Percentiles rank a stretch among this genome's conserved stretches.
Conservation (phyloP, 2,888 invertebrate species). For the Chaetoderma sp. region DNA sequence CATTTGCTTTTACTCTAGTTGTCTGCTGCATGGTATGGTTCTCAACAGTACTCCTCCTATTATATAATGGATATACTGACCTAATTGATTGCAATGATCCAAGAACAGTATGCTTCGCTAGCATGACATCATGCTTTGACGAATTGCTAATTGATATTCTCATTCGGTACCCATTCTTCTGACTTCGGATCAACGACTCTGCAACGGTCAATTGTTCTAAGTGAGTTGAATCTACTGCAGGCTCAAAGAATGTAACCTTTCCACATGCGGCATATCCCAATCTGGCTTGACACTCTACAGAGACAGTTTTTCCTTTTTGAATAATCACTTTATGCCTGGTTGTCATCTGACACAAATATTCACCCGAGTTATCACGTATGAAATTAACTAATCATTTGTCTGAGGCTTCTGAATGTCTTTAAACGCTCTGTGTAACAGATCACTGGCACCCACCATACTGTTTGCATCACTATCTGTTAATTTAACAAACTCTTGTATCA, state of each 20-base stretch:
- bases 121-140: background rate
- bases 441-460: too few relatives aligned
- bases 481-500: conserved; percentile 9
- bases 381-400: too few relatives aligned
- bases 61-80: background rate
- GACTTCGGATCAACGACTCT: background rate
- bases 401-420: too few relatives aligned
- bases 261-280: background rate
- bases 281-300: background rate
- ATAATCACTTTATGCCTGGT: background rate
- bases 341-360: background rate
- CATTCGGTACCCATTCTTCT: too few relatives aligned
- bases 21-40: too few relatives aligned
- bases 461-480: background rate
- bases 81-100: background rate
- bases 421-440: background rate
- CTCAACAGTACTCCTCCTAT: too few relatives aligned
- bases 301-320: too few relatives aligned
- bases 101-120: background rate
- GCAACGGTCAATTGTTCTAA: background rate
- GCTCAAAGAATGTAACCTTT: background rate
- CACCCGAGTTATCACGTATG: too few relatives aligned
- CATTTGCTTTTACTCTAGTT: too few relatives aligned
- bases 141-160: background rate
- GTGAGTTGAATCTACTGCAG: background rate